Conservation (phyloP, 2,888 invertebrate genomes). For the Aleiodes alternator region DNA sequence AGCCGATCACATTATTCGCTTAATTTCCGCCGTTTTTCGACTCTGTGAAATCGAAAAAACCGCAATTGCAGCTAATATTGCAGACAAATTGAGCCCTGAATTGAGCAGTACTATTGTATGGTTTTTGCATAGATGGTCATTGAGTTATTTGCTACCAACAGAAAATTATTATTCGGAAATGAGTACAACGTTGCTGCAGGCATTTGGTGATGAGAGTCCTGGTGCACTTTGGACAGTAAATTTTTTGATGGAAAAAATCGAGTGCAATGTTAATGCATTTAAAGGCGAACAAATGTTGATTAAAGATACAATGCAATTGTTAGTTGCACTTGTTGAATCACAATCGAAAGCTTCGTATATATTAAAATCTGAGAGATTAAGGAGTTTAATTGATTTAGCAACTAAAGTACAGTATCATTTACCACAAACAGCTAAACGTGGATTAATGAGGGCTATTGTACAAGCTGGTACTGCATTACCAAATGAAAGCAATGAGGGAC, state of each 20-base stretch:
- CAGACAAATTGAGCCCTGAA: slow-evolving; percentile 85
- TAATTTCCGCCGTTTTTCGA: slow-evolving; percentile 84
- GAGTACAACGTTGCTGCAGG: slow-evolving; percentile 79
- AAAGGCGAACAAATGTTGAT: slow-evolving; percentile 80
- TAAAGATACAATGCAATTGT: slow-evolving; percentile 80
- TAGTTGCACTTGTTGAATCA: slow-evolving; percentile 78
- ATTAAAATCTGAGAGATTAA: slow-evolving; percentile 78
- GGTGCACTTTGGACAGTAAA: slow-evolving; percentile 81
- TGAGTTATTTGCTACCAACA: slow-evolving; percentile 81
- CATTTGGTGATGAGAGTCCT: slow-evolving; percentile 82
- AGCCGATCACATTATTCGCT: slow-evolving; percentile 76
- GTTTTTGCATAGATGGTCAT: slow-evolving; percentile 87
- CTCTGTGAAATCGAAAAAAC: slow-evolving; percentile 86
- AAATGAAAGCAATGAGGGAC: slow-evolving; percentile 60
- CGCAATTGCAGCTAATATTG: slow-evolving; percentile 82
- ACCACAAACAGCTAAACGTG: slow-evolving; percentile 79
- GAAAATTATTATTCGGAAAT: slow-evolving; percentile 77
- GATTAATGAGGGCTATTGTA: slow-evolving; percentile 85
- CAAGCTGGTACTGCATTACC: slow-evolving; percentile 79
- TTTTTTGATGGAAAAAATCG: slow-evolving; percentile 81
- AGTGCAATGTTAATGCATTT: slow-evolving; percentile 80
- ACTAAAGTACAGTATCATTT: slow-evolving; percentile 77
- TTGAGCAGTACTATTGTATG: slow-evolving; percentile 86
- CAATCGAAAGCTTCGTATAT: slow-evolving; percentile 77
- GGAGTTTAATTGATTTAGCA: slow-evolving; percentile 77